Evolutionary conservation across 1,140 invertebrate genomes (phyloP).

Genomic region (Thaumatotibia leucotreta): DNA sequence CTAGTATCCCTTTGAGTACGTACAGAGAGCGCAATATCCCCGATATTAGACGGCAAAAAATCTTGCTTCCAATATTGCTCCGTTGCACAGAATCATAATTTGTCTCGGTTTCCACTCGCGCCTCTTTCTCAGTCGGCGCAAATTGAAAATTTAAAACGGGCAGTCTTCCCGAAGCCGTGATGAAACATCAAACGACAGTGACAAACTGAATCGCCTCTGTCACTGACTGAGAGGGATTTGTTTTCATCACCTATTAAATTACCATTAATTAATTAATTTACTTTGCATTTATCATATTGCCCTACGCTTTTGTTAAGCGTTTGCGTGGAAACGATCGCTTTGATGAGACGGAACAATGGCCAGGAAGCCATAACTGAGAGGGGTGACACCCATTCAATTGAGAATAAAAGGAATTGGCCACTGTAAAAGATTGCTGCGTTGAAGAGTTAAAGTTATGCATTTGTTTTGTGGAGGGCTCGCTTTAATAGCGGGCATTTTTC

Average conservation of each 20-base stretch:
- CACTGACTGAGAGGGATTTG: background rate
- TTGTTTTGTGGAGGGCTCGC: background rate
- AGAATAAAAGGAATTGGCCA: background rate
- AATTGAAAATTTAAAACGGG: background rate
- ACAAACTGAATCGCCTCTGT: background rate
- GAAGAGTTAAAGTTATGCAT: background rate
- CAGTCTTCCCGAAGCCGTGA: background rate
- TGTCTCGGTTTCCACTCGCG: background rate
- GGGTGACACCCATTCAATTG: background rate
- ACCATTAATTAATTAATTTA: background rate
- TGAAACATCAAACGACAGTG: background rate
- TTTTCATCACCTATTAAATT: background rate
- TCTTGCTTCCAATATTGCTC: background rate
- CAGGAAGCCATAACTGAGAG: background rate
- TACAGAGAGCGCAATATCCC: background rate
- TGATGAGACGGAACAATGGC: background rate
- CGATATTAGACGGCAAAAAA: background rate
- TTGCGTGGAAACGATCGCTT: background rate
- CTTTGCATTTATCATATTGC: background rate
- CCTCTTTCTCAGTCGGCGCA: background rate
- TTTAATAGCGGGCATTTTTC: no score
- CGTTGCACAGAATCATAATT: background rate
- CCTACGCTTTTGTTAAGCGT: background rate
- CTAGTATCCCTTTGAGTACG: background rate
- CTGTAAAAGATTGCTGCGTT: background rate